Base-by-base conservation (phyloP, 2,888 invertebrate species). In the Orthonevra nobilis region DNA sequence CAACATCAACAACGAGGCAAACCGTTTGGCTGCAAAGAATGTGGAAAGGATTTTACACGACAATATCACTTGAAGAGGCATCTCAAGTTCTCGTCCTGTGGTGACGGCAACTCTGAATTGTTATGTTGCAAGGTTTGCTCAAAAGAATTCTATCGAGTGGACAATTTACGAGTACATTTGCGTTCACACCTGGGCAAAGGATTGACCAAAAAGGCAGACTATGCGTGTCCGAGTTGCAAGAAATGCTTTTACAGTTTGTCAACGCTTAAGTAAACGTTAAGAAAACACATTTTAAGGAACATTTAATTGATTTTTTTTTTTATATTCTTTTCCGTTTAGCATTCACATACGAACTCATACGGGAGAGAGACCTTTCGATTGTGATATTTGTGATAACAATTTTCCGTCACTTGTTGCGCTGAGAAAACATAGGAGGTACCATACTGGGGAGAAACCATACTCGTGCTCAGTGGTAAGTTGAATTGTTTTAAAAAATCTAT, bases 371-470 rank as follows among this genome's bases (percentile, higher is more conserved):
- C 93, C 93, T 3, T 94, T 92, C 83, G 90, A 92, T 77, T 95
- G 95, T 86, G 92, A 94, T 84, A 87, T 93, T 74, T 95, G 95
- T 84, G 91, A 92, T 0, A 87, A 87, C 81, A 90, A 91, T 66
- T 95, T 94, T 83, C 92, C 93, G 15, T 94, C 95, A 0, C 91
- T 93, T 82, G 92, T 94, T 15, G 94, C 95, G 0, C 91, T 95
- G 87, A 92, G 93, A 83, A 95, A 95, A 85, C 95, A 95, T 87
- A 89, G 93, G 28, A 86, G 89, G 81, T 91, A 91, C 83, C 92
- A 92, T 66, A 89, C 89, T 38, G 92, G 93, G 2, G 92, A 92
- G 82, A 92, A 92, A 84, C 94, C 94, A 19, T 94, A 91, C 85
- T 88, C 90, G 46, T 94, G 94, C 85, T 89, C 90, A 83, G 90